Evolutionary conservation across 2,888 invertebrate species (phyloP).

Genomic region (Sinelater perroti): DNA sequence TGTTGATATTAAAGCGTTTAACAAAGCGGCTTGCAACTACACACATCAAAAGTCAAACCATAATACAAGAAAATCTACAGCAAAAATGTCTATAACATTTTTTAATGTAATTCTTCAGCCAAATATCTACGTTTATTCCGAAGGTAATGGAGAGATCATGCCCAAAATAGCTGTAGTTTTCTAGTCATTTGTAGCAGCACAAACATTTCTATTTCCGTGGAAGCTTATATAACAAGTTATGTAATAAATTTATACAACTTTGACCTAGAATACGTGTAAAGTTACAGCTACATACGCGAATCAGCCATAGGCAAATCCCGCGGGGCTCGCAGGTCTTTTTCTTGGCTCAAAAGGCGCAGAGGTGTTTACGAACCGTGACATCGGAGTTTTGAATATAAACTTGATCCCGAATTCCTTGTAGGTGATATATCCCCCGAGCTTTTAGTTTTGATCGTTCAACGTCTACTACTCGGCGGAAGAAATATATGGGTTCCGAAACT

Average conservation of each 20-base stretch:
- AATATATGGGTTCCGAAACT: constrained; percentile 3
- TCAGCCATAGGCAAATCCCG: constrained; percentile 36
- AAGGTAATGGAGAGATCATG: no score
- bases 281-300: constrained; percentile 25
- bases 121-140: no score
- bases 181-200: no score
- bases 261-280: constrained; percentile 28
- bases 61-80: no score
- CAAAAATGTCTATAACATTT: no score
- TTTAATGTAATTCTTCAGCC: no score
- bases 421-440: constrained; percentile 34
- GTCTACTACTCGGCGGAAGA: constrained; percentile 9
- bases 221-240: constrained; percentile 23
- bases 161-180: no score
- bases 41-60: no score
- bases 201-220: constrained; percentile 13
- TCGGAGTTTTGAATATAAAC: constrained; percentile 43
- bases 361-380: constrained; percentile 44
- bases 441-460: constrained; percentile 26
- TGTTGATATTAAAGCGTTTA: no score
- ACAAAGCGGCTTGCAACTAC: no score
- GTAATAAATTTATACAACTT: constrained; percentile 30
- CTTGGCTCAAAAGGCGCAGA: constrained; percentile 35
- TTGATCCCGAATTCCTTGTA: constrained; percentile 39
- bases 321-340: constrained; percentile 40